phyloP scores from a whole-genome alignment of 35 echinoderm and acorn worm species.

The Apostichopus parvimensis region DNA sequence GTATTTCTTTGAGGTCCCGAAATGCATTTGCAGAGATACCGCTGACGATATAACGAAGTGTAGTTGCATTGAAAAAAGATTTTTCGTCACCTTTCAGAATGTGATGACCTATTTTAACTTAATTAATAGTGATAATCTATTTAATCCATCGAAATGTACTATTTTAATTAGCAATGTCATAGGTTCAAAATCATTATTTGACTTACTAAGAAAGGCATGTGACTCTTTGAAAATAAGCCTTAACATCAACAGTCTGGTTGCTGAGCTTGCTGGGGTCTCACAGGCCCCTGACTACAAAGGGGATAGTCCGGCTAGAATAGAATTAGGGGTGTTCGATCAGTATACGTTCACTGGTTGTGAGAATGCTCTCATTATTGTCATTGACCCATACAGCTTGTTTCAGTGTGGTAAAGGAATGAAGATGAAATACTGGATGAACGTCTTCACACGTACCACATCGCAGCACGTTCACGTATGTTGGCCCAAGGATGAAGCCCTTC shows the following conservation, averaged over 20 bases:
- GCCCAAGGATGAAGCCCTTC: neutral
- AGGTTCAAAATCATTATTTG: neutral
- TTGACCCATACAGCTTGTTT: constrained; percentile 22
- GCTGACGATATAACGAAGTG: neutral
- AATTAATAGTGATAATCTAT: neutral
- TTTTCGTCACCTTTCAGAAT: neutral
- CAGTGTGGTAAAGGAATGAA: constrained; percentile 29
- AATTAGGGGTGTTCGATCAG: neutral
- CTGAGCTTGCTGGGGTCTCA: neutral
- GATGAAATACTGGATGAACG: neutral
- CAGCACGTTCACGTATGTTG: constrained; percentile 14
- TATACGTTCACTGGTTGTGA: constrained; percentile 28
- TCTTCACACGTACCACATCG: constrained; percentile 15
- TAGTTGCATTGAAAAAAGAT: neutral
- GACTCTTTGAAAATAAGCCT: neutral
- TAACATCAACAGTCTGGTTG: neutral
- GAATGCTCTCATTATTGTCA: constrained; percentile 11
- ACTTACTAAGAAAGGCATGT: neutral
- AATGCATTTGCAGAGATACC: neutral
- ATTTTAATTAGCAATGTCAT: neutral
- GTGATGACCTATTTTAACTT: neutral
- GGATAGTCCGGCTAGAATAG: neutral
- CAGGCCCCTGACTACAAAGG: neutral
- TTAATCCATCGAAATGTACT: neutral
- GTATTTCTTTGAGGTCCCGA: constrained; percentile 1